Conservation (phyloP, 2,113 vertebrate genomes). For the Amia ocellicauda region DNA sequence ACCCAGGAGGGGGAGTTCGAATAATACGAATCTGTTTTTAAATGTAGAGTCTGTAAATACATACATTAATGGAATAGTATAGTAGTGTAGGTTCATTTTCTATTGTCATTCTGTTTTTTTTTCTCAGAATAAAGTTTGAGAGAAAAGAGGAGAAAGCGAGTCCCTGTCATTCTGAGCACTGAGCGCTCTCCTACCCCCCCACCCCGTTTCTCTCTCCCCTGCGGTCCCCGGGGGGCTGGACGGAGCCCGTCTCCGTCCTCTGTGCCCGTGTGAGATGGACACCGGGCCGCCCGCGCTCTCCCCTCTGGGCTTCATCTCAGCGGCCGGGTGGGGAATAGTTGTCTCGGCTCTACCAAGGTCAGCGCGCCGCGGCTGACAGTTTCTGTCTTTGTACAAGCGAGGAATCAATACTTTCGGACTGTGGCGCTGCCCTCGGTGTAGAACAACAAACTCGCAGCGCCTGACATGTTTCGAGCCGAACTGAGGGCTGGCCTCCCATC, state of each 20-base stretch:
- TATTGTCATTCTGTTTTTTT: too few species aligned
- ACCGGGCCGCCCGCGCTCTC: constrained; percentile 68
- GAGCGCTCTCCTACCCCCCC: constrained; percentile 51
- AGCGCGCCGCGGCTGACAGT: constrained; percentile 93
- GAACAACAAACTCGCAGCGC: constrained; percentile 91
- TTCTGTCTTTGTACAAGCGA: constrained; percentile 94
- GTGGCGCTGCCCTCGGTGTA: constrained; percentile 96
- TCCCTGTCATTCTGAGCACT: constrained; percentile 76
- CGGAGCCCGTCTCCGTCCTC: constrained; percentile 59
- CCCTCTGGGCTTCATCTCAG: constrained; percentile 78
- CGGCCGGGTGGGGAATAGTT: constrained; percentile 86
- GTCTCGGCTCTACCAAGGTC: constrained; percentile 90
- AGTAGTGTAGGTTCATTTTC: too few species aligned
- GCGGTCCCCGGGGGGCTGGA: constrained; percentile 61
- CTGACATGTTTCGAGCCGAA: constrained; percentile 89
- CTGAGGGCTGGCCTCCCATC: constrained; percentile 80
- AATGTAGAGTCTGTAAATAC: too few species aligned
- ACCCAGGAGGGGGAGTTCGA: too few species aligned
- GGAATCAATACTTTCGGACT: constrained; percentile 99
- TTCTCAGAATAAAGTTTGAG: constrained; percentile 23
- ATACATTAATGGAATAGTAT: too few species aligned
- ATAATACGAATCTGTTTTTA: too few species aligned
- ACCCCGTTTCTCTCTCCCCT: constrained; percentile 33
- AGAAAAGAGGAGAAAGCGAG: constrained; percentile 67
- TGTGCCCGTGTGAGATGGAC: constrained; percentile 64